Evolutionary conservation across 1,140 invertebrate genomes (phyloP), one percentile per base, ranked within the genome.

Genomic region (Ceratina japonica): DNA sequence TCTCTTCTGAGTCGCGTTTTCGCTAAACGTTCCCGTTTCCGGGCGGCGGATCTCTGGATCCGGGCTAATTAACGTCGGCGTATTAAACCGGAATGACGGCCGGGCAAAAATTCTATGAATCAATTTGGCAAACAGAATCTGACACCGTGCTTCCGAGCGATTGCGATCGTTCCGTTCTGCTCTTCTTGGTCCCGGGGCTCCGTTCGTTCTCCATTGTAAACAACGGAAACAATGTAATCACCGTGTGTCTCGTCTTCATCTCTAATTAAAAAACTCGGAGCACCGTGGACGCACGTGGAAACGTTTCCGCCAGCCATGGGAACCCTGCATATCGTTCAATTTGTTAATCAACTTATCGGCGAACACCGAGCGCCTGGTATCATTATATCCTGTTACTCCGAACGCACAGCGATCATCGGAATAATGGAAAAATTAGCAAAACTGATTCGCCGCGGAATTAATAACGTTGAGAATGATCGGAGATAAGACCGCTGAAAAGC

Each of bases 231-330:
- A 27, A 64, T 58, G 75, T 79, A 70, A 83, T 81, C 62, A 54
- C 72, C 61, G 62, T 76, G 5, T 7, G 72, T 72, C 68, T 70
- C 37, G 69, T 68, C 69, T 78, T 20, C 68, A 81, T 82, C 81
- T 78, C 69, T 31, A 81, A 83, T 83, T 82, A 83, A 83, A 80
- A 83, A 83, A 72, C n/a, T n/a, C n/a, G n/a, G n/a, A n/a, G n/a
- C n/a, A n/a, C 63, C 37, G n/a, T 49, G 37, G 37, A 44, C 31
- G 20, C 44, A 49, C n/a, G 12, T 16, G 52, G 20, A 49, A 65
- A 44, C 37, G 37, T 44, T 44, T 44, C 37, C 63, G 37, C 63
- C 52, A 13, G 20, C 31, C 61, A 56, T 72, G 81, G 52, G 79
- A 81, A 76, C 54, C 61, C 10, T 10, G 37, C 37, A 10, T 44